Evolutionary conservation across 2,888 invertebrate genomes (phyloP).

Genomic region (Aleiodes alternator): DNA sequence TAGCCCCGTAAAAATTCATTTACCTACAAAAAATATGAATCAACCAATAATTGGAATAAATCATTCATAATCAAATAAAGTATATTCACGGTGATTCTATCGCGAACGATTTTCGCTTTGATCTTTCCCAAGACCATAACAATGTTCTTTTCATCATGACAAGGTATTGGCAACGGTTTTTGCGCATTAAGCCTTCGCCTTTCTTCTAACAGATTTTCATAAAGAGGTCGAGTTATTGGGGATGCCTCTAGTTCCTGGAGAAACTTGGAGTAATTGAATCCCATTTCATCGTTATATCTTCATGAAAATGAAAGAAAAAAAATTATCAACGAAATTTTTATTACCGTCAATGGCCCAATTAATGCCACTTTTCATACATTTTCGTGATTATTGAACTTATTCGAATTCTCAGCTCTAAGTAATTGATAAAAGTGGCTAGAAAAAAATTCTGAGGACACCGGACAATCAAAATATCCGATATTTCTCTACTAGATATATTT

Average conservation of each 20-base stretch:
- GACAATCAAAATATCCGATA: no score
- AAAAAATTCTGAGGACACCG: no score
- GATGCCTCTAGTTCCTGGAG: conserved; percentile 80
- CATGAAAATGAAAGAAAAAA: neutral
- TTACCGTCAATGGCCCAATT: no score
- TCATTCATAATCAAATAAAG: conserved; percentile 3
- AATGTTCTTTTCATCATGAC: conserved; percentile 80
- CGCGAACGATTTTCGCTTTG: conserved; percentile 84
- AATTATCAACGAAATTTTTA: neutral
- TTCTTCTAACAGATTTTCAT: conserved; percentile 70
- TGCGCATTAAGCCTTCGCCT: conserved; percentile 72
- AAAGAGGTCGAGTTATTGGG: conserved; percentile 73
- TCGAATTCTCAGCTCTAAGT: no score
- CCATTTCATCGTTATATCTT: conserved; percentile 84
- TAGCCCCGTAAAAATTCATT: conserved; percentile 82
- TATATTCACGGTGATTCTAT: conserved; percentile 77
- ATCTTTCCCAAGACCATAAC: conserved; percentile 85
- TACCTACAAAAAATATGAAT: conserved; percentile 71
- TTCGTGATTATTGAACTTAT: no score
- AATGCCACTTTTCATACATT: no score
- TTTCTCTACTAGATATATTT: no score
- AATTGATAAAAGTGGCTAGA: no score
- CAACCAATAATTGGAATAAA: neutral
- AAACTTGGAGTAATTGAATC: conserved; percentile 85
- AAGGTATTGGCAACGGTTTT: conserved; percentile 63